Percentiles rank a stretch among this genome's conserved stretches.
Evolutionary conservation across 2,113 vertebrate genomes (phyloP).

Genomic region (Mus spicilegus): DNA sequence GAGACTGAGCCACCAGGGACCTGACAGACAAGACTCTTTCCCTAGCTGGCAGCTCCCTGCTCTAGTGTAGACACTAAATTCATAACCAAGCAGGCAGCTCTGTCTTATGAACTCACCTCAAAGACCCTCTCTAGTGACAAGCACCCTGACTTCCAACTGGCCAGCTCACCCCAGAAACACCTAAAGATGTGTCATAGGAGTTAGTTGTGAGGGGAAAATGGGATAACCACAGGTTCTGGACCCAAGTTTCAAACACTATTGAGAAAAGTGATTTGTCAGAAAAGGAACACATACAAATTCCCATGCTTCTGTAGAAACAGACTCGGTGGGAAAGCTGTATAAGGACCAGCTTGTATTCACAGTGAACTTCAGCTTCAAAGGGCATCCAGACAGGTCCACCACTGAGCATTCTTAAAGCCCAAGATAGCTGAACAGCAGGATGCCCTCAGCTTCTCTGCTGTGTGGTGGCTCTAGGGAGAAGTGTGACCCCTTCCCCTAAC

Average conservation of each 20-base stretch:
- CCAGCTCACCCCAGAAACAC: neutral
- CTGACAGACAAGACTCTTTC: too few species aligned
- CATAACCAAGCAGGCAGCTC: too few species aligned
- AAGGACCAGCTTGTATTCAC: neutral
- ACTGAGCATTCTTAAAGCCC: slow-evolving; percentile 28
- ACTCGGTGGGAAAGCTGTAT: slow-evolving; percentile 46
- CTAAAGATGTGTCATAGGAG: neutral
- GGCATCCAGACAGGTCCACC: slow-evolving; percentile 56
- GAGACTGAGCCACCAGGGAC: neutral
- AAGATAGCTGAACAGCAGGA: slow-evolving; percentile 22
- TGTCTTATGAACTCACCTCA: too few species aligned
- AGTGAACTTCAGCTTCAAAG: slow-evolving; percentile 5
- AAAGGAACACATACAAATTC: slow-evolving; percentile 44
- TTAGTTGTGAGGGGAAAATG: slow-evolving; percentile 39
- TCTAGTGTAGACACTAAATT: neutral
- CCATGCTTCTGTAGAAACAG: slow-evolving; percentile 37
- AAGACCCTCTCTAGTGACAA: neutral
- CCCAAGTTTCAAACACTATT: slow-evolving; percentile 48
- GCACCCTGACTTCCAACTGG: neutral
- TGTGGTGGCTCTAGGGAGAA: neutral
- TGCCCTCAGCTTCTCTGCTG: neutral
- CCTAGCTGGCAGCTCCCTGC: too few species aligned
- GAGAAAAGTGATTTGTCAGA: slow-evolving; percentile 29
- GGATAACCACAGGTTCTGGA: neutral
- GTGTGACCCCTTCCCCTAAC: neutral